Evolutionary conservation across 2,797 vertebrate species (phyloP), one percentile per base, ranked within the genome.

Genomic region (Coendou prehensilis): DNA sequence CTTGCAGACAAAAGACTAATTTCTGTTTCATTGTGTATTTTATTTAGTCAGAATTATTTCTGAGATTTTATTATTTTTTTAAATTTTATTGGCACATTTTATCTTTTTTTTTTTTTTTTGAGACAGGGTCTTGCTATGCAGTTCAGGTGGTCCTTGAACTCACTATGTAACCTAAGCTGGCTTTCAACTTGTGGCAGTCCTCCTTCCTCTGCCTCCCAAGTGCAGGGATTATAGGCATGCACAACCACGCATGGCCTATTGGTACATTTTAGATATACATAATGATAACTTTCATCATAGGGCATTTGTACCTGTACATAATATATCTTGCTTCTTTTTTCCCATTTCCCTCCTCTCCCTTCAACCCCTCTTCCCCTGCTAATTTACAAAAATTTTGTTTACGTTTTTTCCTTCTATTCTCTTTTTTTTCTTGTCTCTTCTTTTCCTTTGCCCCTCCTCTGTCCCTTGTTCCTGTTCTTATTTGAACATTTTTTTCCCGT

Each of bases 41-140:
- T 15, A 57, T 94, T 30, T 94, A 88, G 47, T 92, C 52, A 73
- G 56, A 94, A 89, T 78, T 71, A 93, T 64, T 91, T 90, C 50
- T 93, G 94, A 96, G 63, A 26, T 83, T 64, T 33, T 64, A 64
- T 64, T 33, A 56, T 64, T 64, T 64, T 64, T 13, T 41, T 41
- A 41, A 41, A 33, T 64, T 64, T 64, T 64, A 64, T 64, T 64
- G 63, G 28, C 30, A 28, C 61, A 28, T 28, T 63, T 28, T 63
- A 6, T 13, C 10, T 67, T 67, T 33, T 67, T 33, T 33, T 1
- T 14, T 33, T n/a, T 61, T 28, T 26, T 61, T 61, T 67, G 63
- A 67, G 15, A 67, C 33, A n/a, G 33, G 15, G 15, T 67, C 17
- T 67, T n/a, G 14, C 64, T 67, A 67, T 67, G 33, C 15, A 67